Evolutionary conservation across 2,797 vertebrate species (phyloP), one percentile per base, ranked within the genome.

Genomic region (Siniperca scherzeri): DNA sequence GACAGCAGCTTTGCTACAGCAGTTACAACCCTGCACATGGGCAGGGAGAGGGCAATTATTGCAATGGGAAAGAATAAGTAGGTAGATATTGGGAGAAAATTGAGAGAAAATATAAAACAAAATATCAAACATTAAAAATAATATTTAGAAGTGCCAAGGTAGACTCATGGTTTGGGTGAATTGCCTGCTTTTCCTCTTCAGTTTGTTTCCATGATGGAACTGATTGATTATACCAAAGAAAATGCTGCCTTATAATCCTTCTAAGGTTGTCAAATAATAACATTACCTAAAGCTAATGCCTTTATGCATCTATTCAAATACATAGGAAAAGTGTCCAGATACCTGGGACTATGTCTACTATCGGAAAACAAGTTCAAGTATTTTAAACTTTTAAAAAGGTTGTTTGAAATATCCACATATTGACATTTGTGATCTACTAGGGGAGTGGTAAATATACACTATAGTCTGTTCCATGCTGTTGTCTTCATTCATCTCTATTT

Each of bases 391-490:
- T 86, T 80, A 78, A 90, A 94, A 91, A 87, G 74, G 73, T 86
- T 81, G 68, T 86, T 44, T 84, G 80, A 88, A 87, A 90, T 90
- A 90, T 92, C 78, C 80, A 91, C 88, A 71, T 85, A 84, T 72
- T 89, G 88, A 83, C 69, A 85, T 86, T 79, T 89, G 82, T 81
- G 84, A 87, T 83, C 82, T 89, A 88, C 56, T 78, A 70, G 81
- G 82, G 76, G 64, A 81, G 48, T 87, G 82, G 83, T 89, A 87
- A 90, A 92, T 92, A 89, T 91, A 91, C 81, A 90, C 84, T 92
- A 87, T 73, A 86, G 79, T 90, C 78, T 82, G 77, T 81, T 89
- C 90, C 95, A 95, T 95, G 94, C 95, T 93, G 85, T 84, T 91
- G 87, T 86, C 88, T 71, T 93, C 85, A 89, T 88, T 90, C 74